Evolutionary conservation across 2,888 invertebrate genomes (phyloP).

Genomic region (Standfussiana lucernea): DNA sequence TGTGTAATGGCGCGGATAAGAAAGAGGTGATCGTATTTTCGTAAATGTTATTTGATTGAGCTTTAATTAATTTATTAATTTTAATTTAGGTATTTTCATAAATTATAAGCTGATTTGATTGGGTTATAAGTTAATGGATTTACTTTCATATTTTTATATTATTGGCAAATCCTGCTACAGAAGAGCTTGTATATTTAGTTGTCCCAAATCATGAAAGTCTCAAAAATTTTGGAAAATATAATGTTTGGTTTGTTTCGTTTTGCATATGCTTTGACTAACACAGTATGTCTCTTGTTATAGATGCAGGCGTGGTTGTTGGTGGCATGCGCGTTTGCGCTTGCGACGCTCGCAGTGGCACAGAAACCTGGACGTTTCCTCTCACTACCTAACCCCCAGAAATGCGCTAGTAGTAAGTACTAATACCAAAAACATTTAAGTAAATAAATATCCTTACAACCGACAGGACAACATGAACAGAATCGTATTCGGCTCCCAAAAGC

Average conservation of each 20-base stretch:
- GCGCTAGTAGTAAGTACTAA: conserved; percentile 94
- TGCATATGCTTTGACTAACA: not conserved
- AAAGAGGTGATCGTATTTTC: not conserved
- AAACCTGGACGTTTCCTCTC: conserved; percentile 96
- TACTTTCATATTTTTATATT: not conserved
- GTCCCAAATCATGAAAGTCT: not conserved
- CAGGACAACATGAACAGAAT: not conserved
- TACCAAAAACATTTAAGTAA: not conserved
- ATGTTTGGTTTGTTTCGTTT: not conserved
- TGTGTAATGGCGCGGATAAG: not conserved
- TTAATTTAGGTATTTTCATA: not conserved
- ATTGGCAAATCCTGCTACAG: not conserved
- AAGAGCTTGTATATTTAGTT: not conserved
- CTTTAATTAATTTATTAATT: not conserved
- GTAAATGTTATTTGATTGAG: not conserved
- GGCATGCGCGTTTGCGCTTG: conserved; percentile 88
- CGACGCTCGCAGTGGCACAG: conserved; percentile 92
- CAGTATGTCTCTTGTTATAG: conserved; percentile 81
- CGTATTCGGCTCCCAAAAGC: not conserved
- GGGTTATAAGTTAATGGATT: not conserved
- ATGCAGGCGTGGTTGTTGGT: conserved; percentile 93
- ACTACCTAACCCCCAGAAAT: conserved; percentile 95
- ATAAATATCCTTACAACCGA: not conserved
- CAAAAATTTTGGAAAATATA: not conserved
- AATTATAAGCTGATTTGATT: not conserved